Evolutionary conservation across 2,797 vertebrate species (phyloP), one percentile per base, ranked within the genome.

Genomic region (Emys orbicularis): DNA sequence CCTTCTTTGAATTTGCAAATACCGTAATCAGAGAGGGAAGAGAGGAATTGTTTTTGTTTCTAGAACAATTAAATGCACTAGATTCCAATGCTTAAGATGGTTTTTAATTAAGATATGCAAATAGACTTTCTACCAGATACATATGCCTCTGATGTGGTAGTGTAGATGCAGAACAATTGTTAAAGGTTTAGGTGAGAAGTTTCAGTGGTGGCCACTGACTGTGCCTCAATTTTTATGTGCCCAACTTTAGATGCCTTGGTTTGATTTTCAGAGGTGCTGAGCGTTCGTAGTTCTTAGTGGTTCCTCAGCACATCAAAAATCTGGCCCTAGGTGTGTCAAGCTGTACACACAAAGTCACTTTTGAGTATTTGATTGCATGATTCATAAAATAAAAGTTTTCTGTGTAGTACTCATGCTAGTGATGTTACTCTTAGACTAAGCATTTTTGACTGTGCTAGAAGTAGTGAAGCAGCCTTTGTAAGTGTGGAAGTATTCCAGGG

Each of bases 1-100:
- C 87, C 57, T 95, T 68, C 89, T 87, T 87, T 94, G 94, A 94
- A 94, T 90, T 91, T 88, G 74, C 23, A 91, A 83, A 77, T 94
- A 9, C 34, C 6, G 86, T 34, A 84, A 53, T 1, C 90, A 74
- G 47, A 90, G 96, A 96, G 93, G 79, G 56, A 94, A 54, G 89
- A 50, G 83, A 89, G 23, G 29, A 88, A 1, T 92, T 83, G 31
- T 12, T 92, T 59, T 19, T 89, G 19, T 90, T 94, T 95, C n/a
- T 87, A 80, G 54, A 96, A 77, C 2, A 68, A n/a, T 83, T 95
- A 87, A 93, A 83, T 11, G n/a, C 34, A 72, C 11, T 79, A 49
- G 34, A 10, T 93, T 94, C 79, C 81, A 84, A 1, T 31, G 1
- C 1, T 53, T 80, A 86, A 72, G 52, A 56, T 83, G 9, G 6